Evolutionary conservation across 2,113 vertebrate species (phyloP).

Genomic region (Tragelaphus buxtoni): DNA sequence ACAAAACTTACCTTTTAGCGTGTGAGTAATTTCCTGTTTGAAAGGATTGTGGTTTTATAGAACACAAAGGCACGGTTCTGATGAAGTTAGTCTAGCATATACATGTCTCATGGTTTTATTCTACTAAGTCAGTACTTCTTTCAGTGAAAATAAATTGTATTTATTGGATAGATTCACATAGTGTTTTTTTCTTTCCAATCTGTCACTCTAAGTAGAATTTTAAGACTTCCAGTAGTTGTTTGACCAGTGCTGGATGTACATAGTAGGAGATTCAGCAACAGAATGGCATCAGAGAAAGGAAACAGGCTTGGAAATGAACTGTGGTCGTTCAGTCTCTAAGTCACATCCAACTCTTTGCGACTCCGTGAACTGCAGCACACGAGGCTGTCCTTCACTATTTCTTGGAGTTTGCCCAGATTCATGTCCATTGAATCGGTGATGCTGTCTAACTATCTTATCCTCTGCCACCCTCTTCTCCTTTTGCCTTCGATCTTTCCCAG

Average conservation of each 20-base stretch:
- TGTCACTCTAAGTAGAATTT: not conserved
- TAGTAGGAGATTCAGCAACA: not conserved
- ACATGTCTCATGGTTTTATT: not conserved
- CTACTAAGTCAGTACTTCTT: not conserved
- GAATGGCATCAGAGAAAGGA: not conserved
- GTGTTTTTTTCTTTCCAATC: not conserved
- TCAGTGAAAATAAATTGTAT: not conserved
- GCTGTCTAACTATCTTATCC: not conserved
- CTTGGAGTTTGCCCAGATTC: not conserved
- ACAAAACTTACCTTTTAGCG: not conserved
- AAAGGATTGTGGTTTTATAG: not conserved
- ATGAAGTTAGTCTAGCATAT: not conserved
- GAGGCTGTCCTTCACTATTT: not conserved
- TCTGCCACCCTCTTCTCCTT: not conserved
- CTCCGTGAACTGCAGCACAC: not conserved
- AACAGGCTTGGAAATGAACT: not conserved
- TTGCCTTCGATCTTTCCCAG: not conserved
- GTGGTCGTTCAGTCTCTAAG: not conserved
- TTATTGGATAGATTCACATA: not conserved
- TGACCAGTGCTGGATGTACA: not conserved
- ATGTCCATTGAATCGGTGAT: not conserved
- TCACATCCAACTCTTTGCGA: not conserved
- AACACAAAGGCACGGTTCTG: not conserved
- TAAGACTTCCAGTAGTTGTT: not conserved
- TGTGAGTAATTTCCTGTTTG: not conserved